A percentile compares a stretch with the other conserved stretches of the same genome.
phyloP scores from a whole-genome alignment of 2,888 invertebrate genomes.

The Epinotia ramella region DNA sequence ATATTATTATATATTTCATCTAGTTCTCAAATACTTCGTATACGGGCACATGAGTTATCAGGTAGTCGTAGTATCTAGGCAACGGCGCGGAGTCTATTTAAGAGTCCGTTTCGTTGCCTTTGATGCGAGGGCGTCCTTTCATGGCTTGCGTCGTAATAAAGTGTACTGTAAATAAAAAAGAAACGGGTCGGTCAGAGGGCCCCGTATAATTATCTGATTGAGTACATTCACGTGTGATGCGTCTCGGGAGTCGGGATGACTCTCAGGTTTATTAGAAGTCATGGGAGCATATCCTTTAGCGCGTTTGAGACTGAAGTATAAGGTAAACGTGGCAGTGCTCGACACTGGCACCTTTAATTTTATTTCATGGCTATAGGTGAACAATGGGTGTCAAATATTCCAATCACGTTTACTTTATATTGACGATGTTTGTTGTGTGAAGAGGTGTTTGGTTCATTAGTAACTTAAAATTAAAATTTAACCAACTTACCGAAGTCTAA shows the following conservation, averaged over 20 bases:
- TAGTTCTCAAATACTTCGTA: neutral
- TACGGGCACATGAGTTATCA: conserved; percentile 3
- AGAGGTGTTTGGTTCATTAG: too few species aligned
- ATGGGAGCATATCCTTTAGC: too few species aligned
- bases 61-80: conserved; percentile 20
- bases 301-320: too few species aligned
- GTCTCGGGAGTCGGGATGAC: neutral
- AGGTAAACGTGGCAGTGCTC: too few species aligned
- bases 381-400: too few species aligned
- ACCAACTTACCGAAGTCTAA: too few species aligned
- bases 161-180: conserved; percentile 63
- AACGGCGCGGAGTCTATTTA: conserved; percentile 54
- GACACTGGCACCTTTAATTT: too few species aligned
- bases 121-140: conserved; percentile 58
- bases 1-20: too few species aligned
- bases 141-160: conserved; percentile 58
- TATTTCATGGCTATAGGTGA: too few species aligned
- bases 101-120: conserved; percentile 62
- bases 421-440: too few species aligned
- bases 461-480: too few species aligned
- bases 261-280: neutral
- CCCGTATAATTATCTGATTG: neutral
- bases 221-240: neutral
- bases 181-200: conserved; percentile 12
- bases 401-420: too few species aligned